Evolutionary conservation across 2,888 invertebrate genomes (phyloP), one percentile per base, ranked within the genome.

Genomic region (Lepidonotus clava): DNA sequence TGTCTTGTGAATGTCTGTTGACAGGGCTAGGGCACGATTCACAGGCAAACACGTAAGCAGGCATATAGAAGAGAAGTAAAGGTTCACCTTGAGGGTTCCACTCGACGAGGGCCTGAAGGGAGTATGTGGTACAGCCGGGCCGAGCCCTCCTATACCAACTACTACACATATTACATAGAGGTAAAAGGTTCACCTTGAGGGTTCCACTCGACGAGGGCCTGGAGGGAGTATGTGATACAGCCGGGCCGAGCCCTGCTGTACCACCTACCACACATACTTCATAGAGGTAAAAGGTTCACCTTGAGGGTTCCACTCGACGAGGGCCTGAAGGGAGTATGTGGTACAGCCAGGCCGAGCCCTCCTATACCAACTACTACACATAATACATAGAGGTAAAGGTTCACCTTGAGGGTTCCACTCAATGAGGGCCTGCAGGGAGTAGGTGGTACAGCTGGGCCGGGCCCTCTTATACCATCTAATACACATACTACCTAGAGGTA

Each of bases 101-200:
- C 24, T 80, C 80, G 24, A 80, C 80, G 46, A 80, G 51, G 11
- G 80, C 80, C 51, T 80, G 80, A 0, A 46, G 46, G 8, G 80
- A 80, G 51, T 46, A 80, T 40, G 51, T 51, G 51, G 51, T 41
- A 28, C 80, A 80, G 2, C 80, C 51, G 46, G 14, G 28, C 11
- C 32, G 5, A 24, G 24, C 46, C 14, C 28, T 4, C 24, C 80
- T 1, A 46, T 46, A 80, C 46, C 80, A n/a, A n/a, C n/a, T n/a
- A n/a, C n/a, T n/a, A n/a, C n/a, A n/a, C n/a, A n/a, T n/a, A n/a
- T n/a, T n/a, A n/a, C n/a, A n/a, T n/a, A n/a, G 46, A 46, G 46
- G 46, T 46, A 46, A 11, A n/a, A 34, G 8, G 0, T 46, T 80
- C 28, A 80, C 80, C 80, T 24, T n/a, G n/a, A n/a, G 11, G 11